A percentile compares a stretch with the other conserved stretches of the same genome.
These are phyloP conservation scores for Drosophila macrospina DNA, from an alignment of 2,888 invertebrate genomes.

Conservation along the genomic window DNA sequence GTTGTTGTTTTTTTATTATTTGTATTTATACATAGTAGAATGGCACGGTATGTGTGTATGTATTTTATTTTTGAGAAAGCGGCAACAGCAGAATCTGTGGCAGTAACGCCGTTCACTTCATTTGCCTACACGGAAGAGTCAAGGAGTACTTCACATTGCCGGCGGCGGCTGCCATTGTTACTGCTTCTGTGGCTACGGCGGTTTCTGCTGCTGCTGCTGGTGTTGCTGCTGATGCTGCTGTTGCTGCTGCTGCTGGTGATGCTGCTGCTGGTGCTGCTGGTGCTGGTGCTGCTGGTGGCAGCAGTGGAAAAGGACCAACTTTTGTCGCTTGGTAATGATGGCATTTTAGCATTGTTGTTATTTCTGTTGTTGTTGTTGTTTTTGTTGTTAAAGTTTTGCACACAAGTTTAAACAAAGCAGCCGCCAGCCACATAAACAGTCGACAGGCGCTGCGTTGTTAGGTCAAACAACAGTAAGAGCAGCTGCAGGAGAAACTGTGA, in stretches of 20 bases:
- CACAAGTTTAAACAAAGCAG: constrained; percentile 81
- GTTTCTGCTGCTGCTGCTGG: constrained; percentile 30
- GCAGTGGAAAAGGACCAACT: constrained; percentile 78
- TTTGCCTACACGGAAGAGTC: constrained; percentile 78
- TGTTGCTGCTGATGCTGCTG: constrained; percentile 17
- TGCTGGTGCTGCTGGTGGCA: constrained; percentile 39
- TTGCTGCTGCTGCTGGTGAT: constrained; percentile 13
- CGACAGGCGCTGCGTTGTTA: constrained; percentile 75
- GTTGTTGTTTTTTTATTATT: constrained; percentile 10
- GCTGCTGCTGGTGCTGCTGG: constrained; percentile 19
- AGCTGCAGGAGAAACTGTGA: constrained; percentile 50
- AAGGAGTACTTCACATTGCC: constrained; percentile 72
- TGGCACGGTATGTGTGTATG: constrained; percentile 18
- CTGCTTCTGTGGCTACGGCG: constrained; percentile 49
- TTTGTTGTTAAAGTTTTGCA: constrained; percentile 77
- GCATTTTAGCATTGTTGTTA: constrained; percentile 76
- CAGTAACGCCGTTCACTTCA: constrained; percentile 71
- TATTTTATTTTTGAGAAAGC: constrained; percentile 64
- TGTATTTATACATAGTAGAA: constrained; percentile 14
- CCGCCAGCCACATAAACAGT: constrained; percentile 81
- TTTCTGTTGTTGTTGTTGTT: constrained; percentile 58
- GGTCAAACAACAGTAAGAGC: constrained; percentile 69
- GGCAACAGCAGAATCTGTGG: constrained; percentile 27
- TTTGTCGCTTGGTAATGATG: constrained; percentile 82
- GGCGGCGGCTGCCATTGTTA: constrained; percentile 57